Evolutionary conservation across 2,113 vertebrate species (phyloP), one percentile per base, ranked within the genome.

Genomic region (Chelonoidis abingdonii): DNA sequence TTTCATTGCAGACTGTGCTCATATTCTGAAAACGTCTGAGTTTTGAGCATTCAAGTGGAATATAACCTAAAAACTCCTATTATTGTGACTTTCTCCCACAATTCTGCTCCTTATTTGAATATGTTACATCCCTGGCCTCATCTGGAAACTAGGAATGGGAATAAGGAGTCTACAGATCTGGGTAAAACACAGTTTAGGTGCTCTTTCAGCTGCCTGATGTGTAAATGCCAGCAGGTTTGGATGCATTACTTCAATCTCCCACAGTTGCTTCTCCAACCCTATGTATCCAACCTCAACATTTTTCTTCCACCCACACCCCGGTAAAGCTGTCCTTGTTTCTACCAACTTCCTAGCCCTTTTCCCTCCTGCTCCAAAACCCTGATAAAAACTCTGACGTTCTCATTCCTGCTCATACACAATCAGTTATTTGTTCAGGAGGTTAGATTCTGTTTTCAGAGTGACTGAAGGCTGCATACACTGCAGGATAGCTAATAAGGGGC

Each of bases 11-110:
- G 3, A 10, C 56, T 11, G 5, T 83, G 50, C 6, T 91, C 53
- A 88, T 54, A 21, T 7, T 4, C 38, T 79, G 35, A 2, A 4
- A 80, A 53, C 56, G 25, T 65, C 2, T 54, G 12, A 52, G 4
- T 82, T 93, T 22, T 41, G 82, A 79, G 11, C 10, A 22, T 41
- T 91, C 0, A 0, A 83, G 22, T 17, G 79, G 13, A 5, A 84
- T 0, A 0, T 3, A 86, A 11, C 2, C 47, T 91, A 21, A 62
- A 89, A 35, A 35, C 2, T 75, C 10, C 14, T 59, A 2, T 2
- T 54, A 24, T 31, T 22, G 41, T 5, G 5, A 27, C 35, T 4
- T 8, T 10, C 50, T 88, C 41, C 80, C 2, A 14, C 2, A 10
- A 2, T 24, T 25, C 24, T 80, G 53, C 9, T 2, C 9, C 41